phyloP scores from a whole-genome alignment of 2,113 vertebrate species.

The Promerops cafer region DNA sequence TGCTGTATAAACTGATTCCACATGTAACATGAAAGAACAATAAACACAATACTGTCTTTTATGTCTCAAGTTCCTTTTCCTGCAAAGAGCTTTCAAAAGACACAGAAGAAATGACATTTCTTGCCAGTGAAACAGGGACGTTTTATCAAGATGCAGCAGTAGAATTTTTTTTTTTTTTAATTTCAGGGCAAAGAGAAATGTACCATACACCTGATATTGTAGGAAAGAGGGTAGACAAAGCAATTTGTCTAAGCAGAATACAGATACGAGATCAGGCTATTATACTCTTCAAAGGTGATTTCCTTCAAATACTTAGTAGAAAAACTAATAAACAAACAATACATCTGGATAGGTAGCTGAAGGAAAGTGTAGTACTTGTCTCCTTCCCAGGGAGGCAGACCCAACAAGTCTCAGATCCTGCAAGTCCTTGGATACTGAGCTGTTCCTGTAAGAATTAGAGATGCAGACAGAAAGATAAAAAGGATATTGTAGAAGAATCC shows the following conservation, averaged over 20 bases:
- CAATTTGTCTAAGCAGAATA: neutral
- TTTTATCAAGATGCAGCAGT: neutral
- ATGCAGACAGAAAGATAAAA: neutral
- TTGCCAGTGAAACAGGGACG: neutral
- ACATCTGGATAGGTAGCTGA: neutral
- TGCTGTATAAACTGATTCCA: neutral
- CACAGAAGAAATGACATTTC: neutral
- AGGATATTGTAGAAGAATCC: neutral
- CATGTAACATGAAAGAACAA: neutral
- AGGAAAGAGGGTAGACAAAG: neutral
- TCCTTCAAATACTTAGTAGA: neutral
- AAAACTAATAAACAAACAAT: neutral
- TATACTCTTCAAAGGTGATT: neutral
- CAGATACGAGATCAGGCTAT: neutral
- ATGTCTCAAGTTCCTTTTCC: neutral
- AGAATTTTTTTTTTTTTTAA: neutral
- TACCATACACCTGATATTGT: neutral
- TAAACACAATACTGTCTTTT: neutral
- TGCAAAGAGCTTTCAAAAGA: neutral
- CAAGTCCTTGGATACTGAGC: neutral
- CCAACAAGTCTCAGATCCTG: neutral
- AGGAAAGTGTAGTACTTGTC: neutral
- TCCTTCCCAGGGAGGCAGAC: neutral
- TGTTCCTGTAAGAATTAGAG: neutral
- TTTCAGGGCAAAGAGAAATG: neutral